These are phyloP conservation scores for Platypus cylindrus DNA, from an alignment of 2,888 invertebrate species.

Conservation along the genomic window DNA sequence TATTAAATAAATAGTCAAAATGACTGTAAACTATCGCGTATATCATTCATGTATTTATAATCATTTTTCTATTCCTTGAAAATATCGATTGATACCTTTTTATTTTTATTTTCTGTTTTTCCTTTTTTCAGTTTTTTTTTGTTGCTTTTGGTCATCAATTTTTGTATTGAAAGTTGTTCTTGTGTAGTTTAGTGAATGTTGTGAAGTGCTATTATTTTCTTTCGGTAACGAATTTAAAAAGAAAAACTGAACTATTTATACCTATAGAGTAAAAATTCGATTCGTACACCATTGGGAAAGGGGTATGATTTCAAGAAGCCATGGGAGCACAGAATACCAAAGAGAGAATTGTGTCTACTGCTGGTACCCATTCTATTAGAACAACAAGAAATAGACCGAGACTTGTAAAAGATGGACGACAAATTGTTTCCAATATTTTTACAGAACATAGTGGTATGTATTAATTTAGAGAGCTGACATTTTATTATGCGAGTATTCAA, in stretches of 20 bases:
- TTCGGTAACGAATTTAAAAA: conserved; percentile 11
- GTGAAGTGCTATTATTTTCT: no score
- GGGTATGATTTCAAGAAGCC: conserved; percentile 37
- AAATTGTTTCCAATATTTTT: conserved; percentile 82
- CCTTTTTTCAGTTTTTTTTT: conserved; percentile 24
- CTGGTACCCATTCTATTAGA: conserved; percentile 57
- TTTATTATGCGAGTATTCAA: no score
- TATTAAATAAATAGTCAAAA: conserved; percentile 8
- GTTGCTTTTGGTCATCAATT: conserved; percentile 6
- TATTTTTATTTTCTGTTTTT: no score
- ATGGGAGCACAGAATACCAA: conserved; percentile 94
- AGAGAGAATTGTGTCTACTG: conserved; percentile 62
- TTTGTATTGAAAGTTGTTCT: conserved; percentile 4
- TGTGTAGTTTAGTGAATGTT: conserved; percentile 5
- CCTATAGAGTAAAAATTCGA: no score
- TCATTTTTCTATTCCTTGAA: no score
- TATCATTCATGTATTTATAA: conserved; percentile 3
- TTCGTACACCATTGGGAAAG: no score
- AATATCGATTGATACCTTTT: no score
- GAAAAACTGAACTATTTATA: no score
- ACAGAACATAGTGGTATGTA: conserved; percentile 86
- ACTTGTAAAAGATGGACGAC: conserved; percentile 68
- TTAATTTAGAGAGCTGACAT: no score
- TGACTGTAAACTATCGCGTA: conserved; percentile 4
- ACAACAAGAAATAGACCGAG: conserved; percentile 63